Evolutionary conservation across 2,113 vertebrate genomes (phyloP), one percentile per base, ranked within the genome.

Genomic region (Ctenomys sociabilis): DNA sequence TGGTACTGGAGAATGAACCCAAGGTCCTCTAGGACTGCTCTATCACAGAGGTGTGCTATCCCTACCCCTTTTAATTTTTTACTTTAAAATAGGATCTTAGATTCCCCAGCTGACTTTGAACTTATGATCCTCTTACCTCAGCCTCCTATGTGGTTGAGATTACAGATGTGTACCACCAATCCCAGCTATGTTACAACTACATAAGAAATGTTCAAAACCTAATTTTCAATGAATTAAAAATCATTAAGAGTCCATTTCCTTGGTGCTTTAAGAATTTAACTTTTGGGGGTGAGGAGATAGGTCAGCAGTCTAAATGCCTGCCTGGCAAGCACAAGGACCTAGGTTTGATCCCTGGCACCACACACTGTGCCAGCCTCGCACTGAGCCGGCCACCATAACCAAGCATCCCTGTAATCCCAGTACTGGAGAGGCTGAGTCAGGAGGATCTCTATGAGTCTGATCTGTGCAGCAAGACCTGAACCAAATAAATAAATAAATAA

Each of bases 141-240:
- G 40, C 26, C 45, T 78, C 75, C 24, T 32, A 24, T 32, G 45
- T 77, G 45, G 73, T 28, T 77, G 40, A 24, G 43, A 77, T 49
- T 30, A 30, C 75, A 45, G 6, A 26, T 45, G 13, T 45, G 43
- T 49, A 30, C 73, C 40, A 75, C 26, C 73, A 77, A 77, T 28
- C 75, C 28, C 45, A 45, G 28, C 43, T 78, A 78, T 77, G 16
- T 16, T 32, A 84, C 35, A 14, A 66, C 70, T 94, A 92, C 59
- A 77, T 57, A 37, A 45, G 43, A 49, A 91, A 35, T 54, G 73
- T 63, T 64, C 54, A 64, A 37, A 92, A n/a, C 35, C 26, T 92
- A 90, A 93, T 88, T 95, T 90, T 91, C 54, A 91, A 26, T 52
- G 59, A 94, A 52, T 85, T 61, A 82, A 96, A 97, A 94, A 91